Conservation (phyloP, 2,888 invertebrate genomes). For the Apamea monoglypha region DNA sequence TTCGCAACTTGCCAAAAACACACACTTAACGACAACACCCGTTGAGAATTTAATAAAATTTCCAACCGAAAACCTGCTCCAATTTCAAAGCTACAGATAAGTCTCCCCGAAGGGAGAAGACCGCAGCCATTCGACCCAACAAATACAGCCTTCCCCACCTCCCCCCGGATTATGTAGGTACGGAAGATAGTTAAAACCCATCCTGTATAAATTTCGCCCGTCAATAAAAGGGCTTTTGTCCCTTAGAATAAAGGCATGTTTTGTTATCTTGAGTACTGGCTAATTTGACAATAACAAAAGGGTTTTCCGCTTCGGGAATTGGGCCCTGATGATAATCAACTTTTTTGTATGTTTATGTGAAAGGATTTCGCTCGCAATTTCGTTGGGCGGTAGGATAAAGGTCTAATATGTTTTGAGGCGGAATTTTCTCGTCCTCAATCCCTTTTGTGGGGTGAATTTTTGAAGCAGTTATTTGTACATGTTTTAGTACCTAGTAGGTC, state of each 20-base stretch:
- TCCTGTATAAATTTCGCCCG: slow-evolving; percentile 87
- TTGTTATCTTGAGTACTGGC: slow-evolving; percentile 91
- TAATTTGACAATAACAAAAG: slow-evolving; percentile 91
- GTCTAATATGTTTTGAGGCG: slow-evolving; percentile 56
- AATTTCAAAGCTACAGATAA: slow-evolving; percentile 74
- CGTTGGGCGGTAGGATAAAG: slow-evolving; percentile 62
- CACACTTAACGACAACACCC: slow-evolving; percentile 45
- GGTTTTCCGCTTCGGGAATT: slow-evolving; percentile 86
- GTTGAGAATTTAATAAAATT: slow-evolving; percentile 65
- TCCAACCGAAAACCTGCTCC: slow-evolving; percentile 65
- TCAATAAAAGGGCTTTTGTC: slow-evolving; percentile 89
- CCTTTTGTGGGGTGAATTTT: slow-evolving; percentile 29
- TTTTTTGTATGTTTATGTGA: slow-evolving; percentile 78
- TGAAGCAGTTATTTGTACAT: background rate
- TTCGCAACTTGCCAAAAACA: slow-evolving; percentile 20
- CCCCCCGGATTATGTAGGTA: slow-evolving; percentile 80
- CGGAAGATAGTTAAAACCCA: slow-evolving; percentile 89
- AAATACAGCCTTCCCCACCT: slow-evolving; percentile 64
- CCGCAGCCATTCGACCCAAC: slow-evolving; percentile 63
- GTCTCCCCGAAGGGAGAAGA: slow-evolving; percentile 69
- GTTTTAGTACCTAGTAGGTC: background rate
- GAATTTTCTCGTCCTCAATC: slow-evolving; percentile 33
- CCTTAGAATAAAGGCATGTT: slow-evolving; percentile 86
- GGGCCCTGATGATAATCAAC: slow-evolving; percentile 86
- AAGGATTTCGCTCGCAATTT: slow-evolving; percentile 78